Conservation (phyloP, 2,797 vertebrate genomes). For the Pangasius larnaudii region DNA sequence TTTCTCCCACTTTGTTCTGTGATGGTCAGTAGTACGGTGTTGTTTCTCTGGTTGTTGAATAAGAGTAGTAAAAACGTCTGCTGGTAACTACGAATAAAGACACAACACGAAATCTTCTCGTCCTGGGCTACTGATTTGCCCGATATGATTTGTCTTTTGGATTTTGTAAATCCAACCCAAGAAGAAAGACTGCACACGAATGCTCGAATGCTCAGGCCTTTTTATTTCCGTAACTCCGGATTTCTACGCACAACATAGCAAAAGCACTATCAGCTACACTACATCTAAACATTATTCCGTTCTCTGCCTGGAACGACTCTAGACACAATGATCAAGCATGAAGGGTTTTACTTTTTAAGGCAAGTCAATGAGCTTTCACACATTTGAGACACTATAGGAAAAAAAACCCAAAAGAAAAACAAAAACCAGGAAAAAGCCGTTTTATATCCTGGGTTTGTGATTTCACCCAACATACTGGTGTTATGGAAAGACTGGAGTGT, state of each 20-base stretch:
- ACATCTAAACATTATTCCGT: conserved; percentile 78
- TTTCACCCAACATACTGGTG: conserved; percentile 19
- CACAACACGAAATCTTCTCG: not conserved
- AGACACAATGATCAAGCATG: conserved; percentile 74
- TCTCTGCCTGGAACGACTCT: conserved; percentile 71
- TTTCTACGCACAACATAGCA: conserved; percentile 87
- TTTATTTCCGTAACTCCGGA: conserved; percentile 92
- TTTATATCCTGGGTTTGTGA: conserved; percentile 60
- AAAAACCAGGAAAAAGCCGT: conserved; percentile 38
- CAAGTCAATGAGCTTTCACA: conserved; percentile 72
- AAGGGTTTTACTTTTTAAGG: conserved; percentile 73
- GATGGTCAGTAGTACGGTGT: not conserved
- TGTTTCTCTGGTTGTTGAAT: not conserved
- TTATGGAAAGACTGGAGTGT: not conserved
- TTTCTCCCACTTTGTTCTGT: not conserved
- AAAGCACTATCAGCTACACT: conserved; percentile 87
- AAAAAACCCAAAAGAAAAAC: not conserved
- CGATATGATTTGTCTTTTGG: not conserved
- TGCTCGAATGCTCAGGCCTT: conserved; percentile 79
- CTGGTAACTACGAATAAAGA: not conserved
- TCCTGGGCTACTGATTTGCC: not conserved
- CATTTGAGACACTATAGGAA: conserved; percentile 40
- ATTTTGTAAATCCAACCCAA: not conserved
- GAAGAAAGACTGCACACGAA: not conserved
- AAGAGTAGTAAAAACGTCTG: not conserved